Percentiles rank a stretch among this genome's conserved stretches.
These are phyloP conservation scores for Plotosus lineatus DNA, from an alignment of 2,113 vertebrate species.

Conservation along the genomic window DNA sequence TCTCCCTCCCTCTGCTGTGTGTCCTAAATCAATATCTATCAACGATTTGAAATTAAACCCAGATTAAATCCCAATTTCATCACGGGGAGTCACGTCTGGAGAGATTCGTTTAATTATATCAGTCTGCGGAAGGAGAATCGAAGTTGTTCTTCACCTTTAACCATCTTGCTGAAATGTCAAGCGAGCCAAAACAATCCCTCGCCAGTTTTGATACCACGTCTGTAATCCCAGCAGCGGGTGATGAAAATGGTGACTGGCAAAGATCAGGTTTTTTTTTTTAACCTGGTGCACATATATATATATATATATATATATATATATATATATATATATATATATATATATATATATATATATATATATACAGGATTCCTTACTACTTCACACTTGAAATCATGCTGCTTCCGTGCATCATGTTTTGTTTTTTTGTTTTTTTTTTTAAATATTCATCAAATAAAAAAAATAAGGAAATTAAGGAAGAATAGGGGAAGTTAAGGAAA, in stretches of 20 bases:
- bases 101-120: constrained; percentile 70
- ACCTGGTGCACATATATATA: not conserved
- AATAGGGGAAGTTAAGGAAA: too few species aligned
- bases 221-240: constrained; percentile 19
- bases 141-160: constrained; percentile 84
- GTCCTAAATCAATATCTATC: constrained; percentile 89
- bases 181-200: constrained; percentile 51
- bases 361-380: too few species aligned
- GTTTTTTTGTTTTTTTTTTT: too few species aligned
- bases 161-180: constrained; percentile 74
- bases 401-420: too few species aligned
- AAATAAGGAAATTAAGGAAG: too few species aligned
- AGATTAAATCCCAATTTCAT: constrained; percentile 76
- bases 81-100: constrained; percentile 57
- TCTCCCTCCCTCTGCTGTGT: constrained; percentile 72
- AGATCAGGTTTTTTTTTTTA: constrained; percentile 10
- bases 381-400: too few species aligned
- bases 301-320: too few species aligned
- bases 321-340: too few species aligned
- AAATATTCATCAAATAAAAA: too few species aligned
- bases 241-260: constrained; percentile 19
- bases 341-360: too few species aligned
- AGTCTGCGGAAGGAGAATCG: constrained; percentile 77
- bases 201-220: constrained; percentile 33
- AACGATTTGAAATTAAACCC: constrained; percentile 85